These are phyloP conservation scores for Papilio demoleus DNA, from an alignment of 2,888 invertebrate genomes.

Conservation along the genomic window DNA sequence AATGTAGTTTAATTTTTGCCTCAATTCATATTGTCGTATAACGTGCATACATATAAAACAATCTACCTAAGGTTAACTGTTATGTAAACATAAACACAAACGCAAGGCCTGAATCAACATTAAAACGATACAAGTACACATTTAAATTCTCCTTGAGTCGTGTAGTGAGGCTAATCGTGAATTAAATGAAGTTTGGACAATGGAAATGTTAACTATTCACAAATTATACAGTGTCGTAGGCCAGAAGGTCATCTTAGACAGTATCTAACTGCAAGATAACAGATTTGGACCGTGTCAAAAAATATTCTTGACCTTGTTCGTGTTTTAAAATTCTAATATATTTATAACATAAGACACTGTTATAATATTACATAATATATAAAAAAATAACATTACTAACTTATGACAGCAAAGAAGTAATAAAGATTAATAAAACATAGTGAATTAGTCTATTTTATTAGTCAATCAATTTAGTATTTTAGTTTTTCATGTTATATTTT, in stretches of 20 bases:
- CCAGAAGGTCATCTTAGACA: conserved; percentile 42
- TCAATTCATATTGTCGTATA: conserved; percentile 13
- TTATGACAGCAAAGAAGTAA: no score
- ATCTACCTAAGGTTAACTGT: conserved; percentile 58
- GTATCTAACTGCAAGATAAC: conserved; percentile 31
- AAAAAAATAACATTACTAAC: neutral
- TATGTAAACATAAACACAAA: conserved; percentile 69
- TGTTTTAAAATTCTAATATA: conserved; percentile 6
- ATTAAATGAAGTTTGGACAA: conserved; percentile 68
- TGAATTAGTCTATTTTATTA: no score
- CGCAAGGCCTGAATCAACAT: conserved; percentile 70
- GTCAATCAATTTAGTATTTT: no score
- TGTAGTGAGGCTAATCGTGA: conserved; percentile 57
- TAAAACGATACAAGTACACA: conserved; percentile 60
- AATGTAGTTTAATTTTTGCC: neutral
- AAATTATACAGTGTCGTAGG: conserved; percentile 52
- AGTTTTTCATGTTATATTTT: no score
- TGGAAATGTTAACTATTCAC: conserved; percentile 63
- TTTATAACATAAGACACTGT: conserved; percentile 9
- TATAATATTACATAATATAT: neutral
- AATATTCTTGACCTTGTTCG: conserved; percentile 24
- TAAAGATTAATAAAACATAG: no score
- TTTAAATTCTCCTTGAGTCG: conserved; percentile 73
- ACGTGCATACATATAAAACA: conserved; percentile 27
- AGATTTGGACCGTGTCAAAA: conserved; percentile 23